A percentile compares a stretch with the other conserved stretches of the same genome.
Evolutionary conservation across 2,888 invertebrate species (phyloP).

Genomic region (Lysandra bellargus): DNA sequence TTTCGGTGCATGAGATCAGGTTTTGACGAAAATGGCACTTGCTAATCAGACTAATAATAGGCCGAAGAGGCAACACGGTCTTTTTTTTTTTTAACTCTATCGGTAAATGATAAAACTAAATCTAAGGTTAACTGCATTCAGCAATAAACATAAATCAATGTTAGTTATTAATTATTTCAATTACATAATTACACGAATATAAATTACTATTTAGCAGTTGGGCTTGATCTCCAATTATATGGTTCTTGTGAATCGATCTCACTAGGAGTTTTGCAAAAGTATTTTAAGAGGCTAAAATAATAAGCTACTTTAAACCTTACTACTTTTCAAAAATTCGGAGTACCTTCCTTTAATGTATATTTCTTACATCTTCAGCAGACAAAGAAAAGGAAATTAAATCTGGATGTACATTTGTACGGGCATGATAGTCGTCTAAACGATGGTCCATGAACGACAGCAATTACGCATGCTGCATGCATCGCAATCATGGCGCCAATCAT

Average conservation of each 20-base stretch:
- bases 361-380: too few relatives aligned
- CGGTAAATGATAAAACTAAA: neutral
- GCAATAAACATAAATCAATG: neutral
- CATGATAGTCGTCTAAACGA: too few relatives aligned
- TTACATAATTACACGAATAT: neutral
- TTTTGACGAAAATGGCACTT: too few relatives aligned
- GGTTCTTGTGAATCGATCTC: neutral
- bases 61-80: neutral
- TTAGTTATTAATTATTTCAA: neutral
- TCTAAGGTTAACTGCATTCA: neutral
- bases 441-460: too few relatives aligned
- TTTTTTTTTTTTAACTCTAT: neutral
- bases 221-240: neutral
- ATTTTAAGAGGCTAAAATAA: neutral
- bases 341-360: too few relatives aligned
- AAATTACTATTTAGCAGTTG: neutral
- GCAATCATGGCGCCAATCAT: too few relatives aligned
- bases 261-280: neutral
- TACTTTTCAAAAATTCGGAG: too few relatives aligned
- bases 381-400: too few relatives aligned
- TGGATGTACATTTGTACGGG: too few relatives aligned
- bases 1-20: too few relatives aligned
- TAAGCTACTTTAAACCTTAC: too few relatives aligned
- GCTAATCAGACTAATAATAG: neutral
- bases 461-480: too few relatives aligned